A percentile compares a stretch with the other conserved stretches of the same genome.
Evolutionary conservation across 2,888 invertebrate species (phyloP).

Genomic region (Leptogaster cylindrica): DNA sequence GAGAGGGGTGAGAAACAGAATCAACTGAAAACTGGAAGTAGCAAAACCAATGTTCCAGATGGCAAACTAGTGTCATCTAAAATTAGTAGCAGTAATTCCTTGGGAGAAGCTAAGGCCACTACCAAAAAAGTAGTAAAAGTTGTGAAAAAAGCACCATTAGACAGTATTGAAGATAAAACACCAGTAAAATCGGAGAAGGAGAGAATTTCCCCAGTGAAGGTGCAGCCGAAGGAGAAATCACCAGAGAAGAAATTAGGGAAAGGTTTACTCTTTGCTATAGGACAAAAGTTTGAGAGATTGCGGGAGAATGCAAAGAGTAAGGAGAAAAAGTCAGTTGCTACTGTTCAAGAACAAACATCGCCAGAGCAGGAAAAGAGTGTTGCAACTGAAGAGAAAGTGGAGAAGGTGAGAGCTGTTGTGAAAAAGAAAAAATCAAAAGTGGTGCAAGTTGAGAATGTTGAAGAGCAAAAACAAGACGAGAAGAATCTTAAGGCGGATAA

Average conservation of each 20-base stretch:
- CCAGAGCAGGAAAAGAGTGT: constrained; percentile 26
- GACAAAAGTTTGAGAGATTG: constrained; percentile 78
- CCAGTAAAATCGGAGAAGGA: constrained; percentile 54
- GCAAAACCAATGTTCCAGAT: constrained; percentile 26
- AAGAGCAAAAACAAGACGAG: constrained; percentile 46
- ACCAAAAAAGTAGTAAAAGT: constrained; percentile 53
- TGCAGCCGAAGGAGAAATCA: constrained; percentile 57
- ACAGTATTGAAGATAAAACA: constrained; percentile 15
- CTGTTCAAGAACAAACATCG: constrained; percentile 49
- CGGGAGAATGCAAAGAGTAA: constrained; percentile 64
- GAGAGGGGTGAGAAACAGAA: constrained; percentile 39
- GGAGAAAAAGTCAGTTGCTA: constrained; percentile 51
- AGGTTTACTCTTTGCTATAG: constrained; percentile 75
- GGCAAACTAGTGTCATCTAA: constrained; percentile 13
- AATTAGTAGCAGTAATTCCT: constrained; percentile 2
- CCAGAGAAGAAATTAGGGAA: constrained; percentile 69
- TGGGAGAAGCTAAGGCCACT: constrained; percentile 35
- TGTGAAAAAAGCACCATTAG: constrained; percentile 33
- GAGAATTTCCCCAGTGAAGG: constrained; percentile 52
- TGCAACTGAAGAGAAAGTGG: background rate
- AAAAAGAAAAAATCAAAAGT: constrained; percentile 62
- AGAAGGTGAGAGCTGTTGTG: constrained; percentile 61
- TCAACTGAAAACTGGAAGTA: background rate
- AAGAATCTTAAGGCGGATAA: constrained; percentile 56
- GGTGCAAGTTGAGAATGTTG: constrained; percentile 36